Conservation (phyloP, 2,888 invertebrate species). For the Notocelia uddmanniana region DNA sequence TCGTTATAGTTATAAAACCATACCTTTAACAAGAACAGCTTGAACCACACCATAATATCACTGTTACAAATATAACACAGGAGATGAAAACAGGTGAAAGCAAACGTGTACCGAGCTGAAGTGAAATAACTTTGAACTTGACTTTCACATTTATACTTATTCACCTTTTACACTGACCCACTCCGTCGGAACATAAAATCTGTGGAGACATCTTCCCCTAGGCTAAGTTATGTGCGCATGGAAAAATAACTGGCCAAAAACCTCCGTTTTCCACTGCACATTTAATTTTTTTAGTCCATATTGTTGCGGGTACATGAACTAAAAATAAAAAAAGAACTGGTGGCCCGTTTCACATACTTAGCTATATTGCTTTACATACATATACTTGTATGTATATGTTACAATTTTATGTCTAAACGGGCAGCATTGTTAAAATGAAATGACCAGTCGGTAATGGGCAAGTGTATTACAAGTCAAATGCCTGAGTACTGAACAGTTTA, state of each 20-base stretch:
- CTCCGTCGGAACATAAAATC: conserved; percentile 53
- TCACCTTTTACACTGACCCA: conserved; percentile 54
- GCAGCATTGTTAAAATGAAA: too few relatives aligned
- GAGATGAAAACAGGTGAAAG: background rate
- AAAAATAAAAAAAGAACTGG: too few relatives aligned
- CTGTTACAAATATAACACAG: background rate
- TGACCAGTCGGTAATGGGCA: too few relatives aligned
- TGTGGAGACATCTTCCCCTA: conserved; percentile 52
- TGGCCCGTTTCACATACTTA: too few relatives aligned
- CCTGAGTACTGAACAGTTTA: too few relatives aligned
- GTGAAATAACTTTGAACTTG: conserved; percentile 72
- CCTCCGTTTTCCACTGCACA: background rate
- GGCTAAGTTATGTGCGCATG: background rate
- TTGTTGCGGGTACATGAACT: too few relatives aligned
- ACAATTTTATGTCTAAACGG: too few relatives aligned
- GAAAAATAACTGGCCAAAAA: background rate
- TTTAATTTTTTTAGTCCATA: background rate
- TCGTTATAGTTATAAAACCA: conserved; percentile 44
- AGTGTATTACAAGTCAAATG: too few relatives aligned
- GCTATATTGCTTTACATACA: too few relatives aligned
- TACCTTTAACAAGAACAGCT: conserved; percentile 64
- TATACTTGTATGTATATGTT: too few relatives aligned
- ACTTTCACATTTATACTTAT: conserved; percentile 65
- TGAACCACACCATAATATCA: conserved; percentile 60
- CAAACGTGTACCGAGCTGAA: conserved; percentile 42